phyloP scores from a whole-genome alignment of 2,888 invertebrate species.

The Tolmerus cingulatus region DNA sequence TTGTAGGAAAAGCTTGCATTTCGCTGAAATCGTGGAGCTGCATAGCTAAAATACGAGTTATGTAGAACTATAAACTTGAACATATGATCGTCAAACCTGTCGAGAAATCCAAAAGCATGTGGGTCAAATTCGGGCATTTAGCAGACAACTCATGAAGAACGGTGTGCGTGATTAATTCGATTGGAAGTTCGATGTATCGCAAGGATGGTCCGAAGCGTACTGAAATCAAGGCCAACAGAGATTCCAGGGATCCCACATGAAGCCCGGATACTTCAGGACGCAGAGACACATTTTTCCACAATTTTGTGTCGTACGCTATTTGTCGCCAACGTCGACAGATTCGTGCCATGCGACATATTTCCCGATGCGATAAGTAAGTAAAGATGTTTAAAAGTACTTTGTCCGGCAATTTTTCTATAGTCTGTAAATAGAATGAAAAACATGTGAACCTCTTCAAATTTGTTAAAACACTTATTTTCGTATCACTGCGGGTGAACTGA shows the following conservation, averaged over 20 bases:
- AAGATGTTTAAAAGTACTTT: slow-evolving; percentile 95
- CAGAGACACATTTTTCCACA: slow-evolving; percentile 96
- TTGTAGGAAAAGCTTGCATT: slow-evolving; percentile 98
- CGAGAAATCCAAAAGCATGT: slow-evolving; percentile 96
- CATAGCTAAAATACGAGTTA: slow-evolving; percentile 73
- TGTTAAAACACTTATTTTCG: not conserved
- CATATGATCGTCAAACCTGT: slow-evolving; percentile 69
- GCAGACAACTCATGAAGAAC: slow-evolving; percentile 96
- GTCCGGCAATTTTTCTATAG: slow-evolving; percentile 95
- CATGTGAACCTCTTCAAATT: not conserved
- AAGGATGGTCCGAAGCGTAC: slow-evolving; percentile 87
- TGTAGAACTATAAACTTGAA: not conserved
- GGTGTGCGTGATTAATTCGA: slow-evolving; percentile 95
- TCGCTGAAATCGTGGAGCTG: slow-evolving; percentile 99
- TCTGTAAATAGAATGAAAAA: slow-evolving; percentile 69
- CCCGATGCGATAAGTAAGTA: slow-evolving; percentile 90
- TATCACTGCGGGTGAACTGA: not conserved
- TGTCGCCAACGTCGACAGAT: slow-evolving; percentile 97
- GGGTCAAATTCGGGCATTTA: slow-evolving; percentile 94
- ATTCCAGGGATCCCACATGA: slow-evolving; percentile 78
- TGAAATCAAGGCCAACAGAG: slow-evolving; percentile 85
- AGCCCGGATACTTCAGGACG: slow-evolving; percentile 94
- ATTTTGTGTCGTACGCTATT: slow-evolving; percentile 91
- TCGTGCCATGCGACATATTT: slow-evolving; percentile 91
- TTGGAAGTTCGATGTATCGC: slow-evolving; percentile 91